Evolutionary conservation across 2,888 invertebrate species (phyloP).

Genomic region (Galerucella nymphaeae): DNA sequence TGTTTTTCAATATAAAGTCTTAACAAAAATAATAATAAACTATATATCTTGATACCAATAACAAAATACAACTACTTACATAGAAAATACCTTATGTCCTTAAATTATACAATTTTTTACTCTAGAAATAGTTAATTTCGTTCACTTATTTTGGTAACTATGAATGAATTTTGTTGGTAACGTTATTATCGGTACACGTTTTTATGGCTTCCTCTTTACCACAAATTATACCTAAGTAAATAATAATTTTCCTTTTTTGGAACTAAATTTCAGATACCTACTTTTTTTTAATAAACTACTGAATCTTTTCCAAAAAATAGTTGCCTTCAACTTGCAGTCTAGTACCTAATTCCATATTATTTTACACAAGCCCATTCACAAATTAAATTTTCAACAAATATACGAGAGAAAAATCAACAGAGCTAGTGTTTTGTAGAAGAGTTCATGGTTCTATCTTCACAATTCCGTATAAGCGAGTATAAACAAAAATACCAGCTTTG

Average conservation of each 20-base stretch:
- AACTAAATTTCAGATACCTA: no score
- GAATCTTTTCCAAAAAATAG: neutral
- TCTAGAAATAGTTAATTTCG: neutral
- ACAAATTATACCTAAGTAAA: neutral
- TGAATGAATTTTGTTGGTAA: slow-evolving; percentile 8
- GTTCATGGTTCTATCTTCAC: no score
- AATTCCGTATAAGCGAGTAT: no score
- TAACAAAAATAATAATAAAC: slow-evolving; percentile 1
- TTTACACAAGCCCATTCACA: no score
- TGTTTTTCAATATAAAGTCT: neutral
- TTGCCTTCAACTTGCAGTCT: neutral
- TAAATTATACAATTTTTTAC: neutral
- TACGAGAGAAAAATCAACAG: no score
- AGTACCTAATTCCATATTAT: neutral
- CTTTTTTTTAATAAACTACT: neutral
- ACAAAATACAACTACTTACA: neutral
- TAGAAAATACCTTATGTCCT: neutral
- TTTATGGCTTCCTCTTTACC: slow-evolving; percentile 1
- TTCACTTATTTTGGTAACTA: slow-evolving; percentile 11
- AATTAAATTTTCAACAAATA: no score
- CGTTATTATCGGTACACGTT: neutral
- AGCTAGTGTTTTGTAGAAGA: no score
- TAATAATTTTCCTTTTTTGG: neutral
- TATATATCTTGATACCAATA: neutral
- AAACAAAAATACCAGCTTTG: no score